A percentile compares a stretch with the other conserved stretches of the same genome.
Evolutionary conservation across 2,888 invertebrate species (phyloP).

Genomic region (Agrotis puta): DNA sequence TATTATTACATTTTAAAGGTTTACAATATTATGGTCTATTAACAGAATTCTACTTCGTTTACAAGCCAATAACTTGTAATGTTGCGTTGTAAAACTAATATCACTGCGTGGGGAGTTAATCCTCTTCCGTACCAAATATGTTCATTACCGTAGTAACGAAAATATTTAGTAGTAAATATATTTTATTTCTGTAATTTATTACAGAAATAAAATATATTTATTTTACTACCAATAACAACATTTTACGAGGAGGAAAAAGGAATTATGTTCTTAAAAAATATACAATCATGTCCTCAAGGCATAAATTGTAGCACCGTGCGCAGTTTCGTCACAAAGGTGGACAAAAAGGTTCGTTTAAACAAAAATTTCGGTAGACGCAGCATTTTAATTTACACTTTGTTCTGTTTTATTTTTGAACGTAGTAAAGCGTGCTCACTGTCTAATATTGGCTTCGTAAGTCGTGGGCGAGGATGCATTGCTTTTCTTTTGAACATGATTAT

Average conservation of each 20-base stretch:
- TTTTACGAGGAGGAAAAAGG: not conserved
- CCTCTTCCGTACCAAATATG: not conserved
- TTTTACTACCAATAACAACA: conserved; percentile 10
- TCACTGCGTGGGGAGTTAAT: conserved; percentile 29
- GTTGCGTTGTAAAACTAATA: not conserved
- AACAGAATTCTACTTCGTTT: conserved; percentile 14
- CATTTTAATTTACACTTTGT: conserved; percentile 63
- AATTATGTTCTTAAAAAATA: conserved; percentile 3
- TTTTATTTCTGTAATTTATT: not conserved
- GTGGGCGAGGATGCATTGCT: conserved; percentile 77
- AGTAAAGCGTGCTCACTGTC: conserved; percentile 67
- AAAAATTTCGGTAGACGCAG: conserved; percentile 31
- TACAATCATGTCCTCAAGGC: not conserved
- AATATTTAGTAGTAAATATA: too few relatives aligned
- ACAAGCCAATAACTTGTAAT: conserved; percentile 13
- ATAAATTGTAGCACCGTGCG: conserved; percentile 40
- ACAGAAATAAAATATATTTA: conserved; percentile 26
- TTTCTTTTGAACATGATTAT: conserved; percentile 72
- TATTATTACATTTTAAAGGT: not conserved
- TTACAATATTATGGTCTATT: conserved; percentile 6
- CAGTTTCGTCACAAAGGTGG: conserved; percentile 7
- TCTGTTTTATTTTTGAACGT: conserved; percentile 68
- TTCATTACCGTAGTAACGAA: not conserved
- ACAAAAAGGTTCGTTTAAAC: conserved; percentile 39
- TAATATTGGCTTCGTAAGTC: conserved; percentile 71